Evolutionary conservation across 1,140 invertebrate genomes (phyloP).

Genomic region (Nephila pilipes): DNA sequence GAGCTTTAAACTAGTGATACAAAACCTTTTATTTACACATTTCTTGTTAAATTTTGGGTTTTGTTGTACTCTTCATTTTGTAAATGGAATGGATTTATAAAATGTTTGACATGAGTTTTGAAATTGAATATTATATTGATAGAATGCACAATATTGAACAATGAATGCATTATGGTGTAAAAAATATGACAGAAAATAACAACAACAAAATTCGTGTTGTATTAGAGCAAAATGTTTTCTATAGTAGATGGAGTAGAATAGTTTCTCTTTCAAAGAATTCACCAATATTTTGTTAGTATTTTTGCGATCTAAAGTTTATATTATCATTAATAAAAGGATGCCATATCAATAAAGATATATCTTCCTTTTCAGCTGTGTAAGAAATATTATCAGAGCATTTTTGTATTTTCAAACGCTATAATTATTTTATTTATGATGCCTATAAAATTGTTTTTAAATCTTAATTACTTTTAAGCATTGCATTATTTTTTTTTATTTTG

Average conservation of each 20-base stretch:
- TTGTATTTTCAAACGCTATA: neutral
- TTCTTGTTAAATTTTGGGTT: neutral
- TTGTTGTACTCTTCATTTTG: neutral
- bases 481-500: too few relatives aligned
- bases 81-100: neutral
- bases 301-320: neutral
- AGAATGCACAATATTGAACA: constrained; percentile 1
- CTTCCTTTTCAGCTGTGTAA: neutral
- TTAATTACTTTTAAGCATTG: too few relatives aligned
- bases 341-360: neutral
- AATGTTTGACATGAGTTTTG: neutral
- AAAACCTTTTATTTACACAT: neutral
- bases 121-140: neutral
- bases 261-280: neutral
- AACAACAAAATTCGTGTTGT: neutral
- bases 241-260: neutral
- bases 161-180: neutral
- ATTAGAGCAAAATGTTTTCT: constrained; percentile 5
- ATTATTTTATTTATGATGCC: too few relatives aligned
- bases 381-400: constrained; percentile 8
- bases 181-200: neutral
- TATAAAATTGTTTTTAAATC: too few relatives aligned
- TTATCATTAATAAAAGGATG: neutral
- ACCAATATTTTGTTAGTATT: constrained; percentile 4
- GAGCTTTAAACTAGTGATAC: neutral